Evolutionary conservation across 2,797 vertebrate species (phyloP).

Genomic region (Cirrhinus mrigala): DNA sequence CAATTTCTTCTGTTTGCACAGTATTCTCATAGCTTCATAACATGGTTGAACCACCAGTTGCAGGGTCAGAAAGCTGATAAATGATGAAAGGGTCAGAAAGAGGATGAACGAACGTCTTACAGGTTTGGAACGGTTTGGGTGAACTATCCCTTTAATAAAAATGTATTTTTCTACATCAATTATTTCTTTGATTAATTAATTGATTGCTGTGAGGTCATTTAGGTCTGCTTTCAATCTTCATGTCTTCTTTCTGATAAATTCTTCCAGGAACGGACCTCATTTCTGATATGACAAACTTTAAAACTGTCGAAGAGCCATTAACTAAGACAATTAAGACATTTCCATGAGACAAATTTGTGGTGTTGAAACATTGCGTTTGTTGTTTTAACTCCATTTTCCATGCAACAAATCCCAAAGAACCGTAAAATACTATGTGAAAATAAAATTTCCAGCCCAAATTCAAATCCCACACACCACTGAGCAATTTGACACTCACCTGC

Average conservation of each 20-base stretch:
- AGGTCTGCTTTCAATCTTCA: too few species aligned
- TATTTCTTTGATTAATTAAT: too few species aligned
- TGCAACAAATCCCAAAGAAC: not conserved
- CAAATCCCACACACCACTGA: not conserved
- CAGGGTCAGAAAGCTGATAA: too few species aligned
- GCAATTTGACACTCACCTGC: conserved; percentile 13
- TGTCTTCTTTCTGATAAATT: not conserved
- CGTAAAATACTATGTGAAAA: not conserved
- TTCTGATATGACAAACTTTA: not conserved
- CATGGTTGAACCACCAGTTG: too few species aligned
- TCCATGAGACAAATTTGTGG: not conserved
- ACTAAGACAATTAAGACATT: not conserved
- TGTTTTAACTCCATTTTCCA: not conserved
- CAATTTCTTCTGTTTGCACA: too few species aligned
- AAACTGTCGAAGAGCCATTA: not conserved
- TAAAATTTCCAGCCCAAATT: not conserved
- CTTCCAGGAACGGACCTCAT: not conserved
- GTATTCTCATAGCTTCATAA: too few species aligned
- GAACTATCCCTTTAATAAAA: too few species aligned
- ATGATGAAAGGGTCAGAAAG: too few species aligned
- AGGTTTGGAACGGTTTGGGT: too few species aligned
- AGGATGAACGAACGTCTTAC: too few species aligned
- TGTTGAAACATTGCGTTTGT: not conserved
- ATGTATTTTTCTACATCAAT: too few species aligned
- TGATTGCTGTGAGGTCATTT: not conserved